Evolutionary conservation across 2,113 vertebrate species (phyloP), one percentile per base, ranked within the genome.

Genomic region (Chionis minor): DNA sequence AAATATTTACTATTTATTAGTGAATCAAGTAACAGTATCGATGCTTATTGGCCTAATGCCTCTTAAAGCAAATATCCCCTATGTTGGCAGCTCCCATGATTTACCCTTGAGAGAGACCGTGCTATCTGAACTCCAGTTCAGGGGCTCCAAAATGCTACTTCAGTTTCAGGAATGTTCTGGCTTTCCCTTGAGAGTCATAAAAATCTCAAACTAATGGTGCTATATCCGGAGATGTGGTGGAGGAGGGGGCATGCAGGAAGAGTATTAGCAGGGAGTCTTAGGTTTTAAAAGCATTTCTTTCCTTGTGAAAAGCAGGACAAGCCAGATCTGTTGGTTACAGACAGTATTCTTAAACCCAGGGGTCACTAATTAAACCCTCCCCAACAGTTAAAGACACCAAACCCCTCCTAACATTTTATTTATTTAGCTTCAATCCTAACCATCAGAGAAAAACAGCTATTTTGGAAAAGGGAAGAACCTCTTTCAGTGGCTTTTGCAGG

Each of bases 101-200:
- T 96, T 86, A 94, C 74, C 63, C 88, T 47, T 71, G 63, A 22
- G 85, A 88, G 86, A 62, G 74, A 56, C 66, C 4, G 12, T 47
- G 40, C 63, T 28, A 22, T 35, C 67, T 72, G 55, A 79, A 21
- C 80, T 95, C 72, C 73, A 52, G 77, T 75, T 59, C 83, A 59
- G 93, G 86, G 79, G 35, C 71, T 95, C 82, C 81, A 90, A 89
- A 90, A 97, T 7, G 81, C 81, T 83, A 14, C 88, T 97, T 82
- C n/a, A 27, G 71, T 13, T 83, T 96, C 95, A 96, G 90, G 93
- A 97, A 96, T 96, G 93, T 94, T 95, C 74, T 11, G 63, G 30
- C 0, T 88, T 93, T 93, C 96, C 94, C 94, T 20, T 12, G 91
- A 59, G 94, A 96, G 65, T 27, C 81, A 65, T 94, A 95, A 96